A percentile compares a stretch with the other conserved stretches of the same genome.
phyloP scores from a whole-genome alignment of 2,113 vertebrate genomes.

The Semnornis frantzii region DNA sequence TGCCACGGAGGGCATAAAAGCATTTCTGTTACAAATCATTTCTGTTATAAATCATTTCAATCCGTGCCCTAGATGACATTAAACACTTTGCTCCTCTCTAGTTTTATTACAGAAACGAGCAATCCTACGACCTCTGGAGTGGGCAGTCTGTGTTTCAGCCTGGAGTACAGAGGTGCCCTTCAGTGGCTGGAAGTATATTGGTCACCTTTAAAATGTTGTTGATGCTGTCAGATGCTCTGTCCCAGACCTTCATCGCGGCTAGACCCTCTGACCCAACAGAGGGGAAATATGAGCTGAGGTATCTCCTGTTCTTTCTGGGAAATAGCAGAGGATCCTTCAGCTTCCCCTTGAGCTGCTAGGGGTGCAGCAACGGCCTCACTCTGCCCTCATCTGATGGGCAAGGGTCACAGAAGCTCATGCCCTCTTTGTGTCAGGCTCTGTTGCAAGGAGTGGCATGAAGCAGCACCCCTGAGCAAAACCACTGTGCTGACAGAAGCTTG shows the following conservation, averaged over 20 bases:
- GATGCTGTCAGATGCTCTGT: slow-evolving; percentile 8
- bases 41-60: slow-evolving; percentile 35
- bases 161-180: slow-evolving; percentile 37
- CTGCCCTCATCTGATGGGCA: background rate
- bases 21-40: slow-evolving; percentile 32
- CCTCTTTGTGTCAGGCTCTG: background rate
- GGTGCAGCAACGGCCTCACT: background rate
- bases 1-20: slow-evolving; percentile 8
- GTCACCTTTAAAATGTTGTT: slow-evolving; percentile 15
- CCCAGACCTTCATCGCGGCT: background rate
- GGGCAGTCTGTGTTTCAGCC: slow-evolving; percentile 25
- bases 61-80: slow-evolving; percentile 39
- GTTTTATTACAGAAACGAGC: slow-evolving; percentile 55
- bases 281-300: background rate
- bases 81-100: slow-evolving; percentile 42
- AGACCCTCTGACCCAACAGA: background rate
- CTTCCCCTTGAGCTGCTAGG: background rate
- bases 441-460: background rate
- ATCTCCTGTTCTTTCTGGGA: background rate
- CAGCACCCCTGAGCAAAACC: background rate
- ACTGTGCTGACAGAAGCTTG: background rate
- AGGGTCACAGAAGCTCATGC: background rate
- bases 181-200: background rate
- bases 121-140: slow-evolving; percentile 17
- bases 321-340: background rate